Conservation (phyloP, 2,888 invertebrate genomes). For the Leptopilina myrica region DNA sequence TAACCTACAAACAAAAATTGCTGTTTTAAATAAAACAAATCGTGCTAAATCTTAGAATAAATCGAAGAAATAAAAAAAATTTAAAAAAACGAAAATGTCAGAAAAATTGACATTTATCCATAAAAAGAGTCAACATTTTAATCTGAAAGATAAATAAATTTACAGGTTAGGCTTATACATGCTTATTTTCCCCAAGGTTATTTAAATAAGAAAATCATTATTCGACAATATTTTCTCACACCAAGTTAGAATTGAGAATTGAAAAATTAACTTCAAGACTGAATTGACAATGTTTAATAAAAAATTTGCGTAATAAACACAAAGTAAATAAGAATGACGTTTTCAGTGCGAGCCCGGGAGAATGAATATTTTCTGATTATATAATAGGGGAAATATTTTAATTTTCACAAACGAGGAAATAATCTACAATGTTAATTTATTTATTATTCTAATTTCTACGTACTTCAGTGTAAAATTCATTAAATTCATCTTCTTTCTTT, state of each 20-base stretch:
- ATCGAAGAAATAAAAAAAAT: too few relatives aligned
- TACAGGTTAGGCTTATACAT: conserved; percentile 50
- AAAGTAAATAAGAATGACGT: conserved; percentile 55
- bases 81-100: too few relatives aligned
- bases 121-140: conserved; percentile 39
- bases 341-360: conserved; percentile 45
- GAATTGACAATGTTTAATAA: neutral
- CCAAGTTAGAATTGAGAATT: neutral
- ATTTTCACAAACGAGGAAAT: neutral
- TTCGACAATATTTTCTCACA: neutral
- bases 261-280: neutral
- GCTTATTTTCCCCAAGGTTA: conserved; percentile 25
- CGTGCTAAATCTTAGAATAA: neutral
- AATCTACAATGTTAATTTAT: neutral
- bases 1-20: conserved; percentile 85
- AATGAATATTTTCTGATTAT: neutral
- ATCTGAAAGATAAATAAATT: conserved; percentile 4
- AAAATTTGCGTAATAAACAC: neutral
- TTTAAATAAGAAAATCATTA: neutral
- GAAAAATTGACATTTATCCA: neutral
- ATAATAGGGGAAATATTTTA: conserved; percentile 18
- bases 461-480: conserved; percentile 91
- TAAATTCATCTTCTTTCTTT: conserved; percentile 84
- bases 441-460: conserved; percentile 62
- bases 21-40: neutral